These are phyloP conservation scores for Tachina lurida DNA, from an alignment of 2,888 invertebrate genomes.

Conservation along the genomic window DNA sequence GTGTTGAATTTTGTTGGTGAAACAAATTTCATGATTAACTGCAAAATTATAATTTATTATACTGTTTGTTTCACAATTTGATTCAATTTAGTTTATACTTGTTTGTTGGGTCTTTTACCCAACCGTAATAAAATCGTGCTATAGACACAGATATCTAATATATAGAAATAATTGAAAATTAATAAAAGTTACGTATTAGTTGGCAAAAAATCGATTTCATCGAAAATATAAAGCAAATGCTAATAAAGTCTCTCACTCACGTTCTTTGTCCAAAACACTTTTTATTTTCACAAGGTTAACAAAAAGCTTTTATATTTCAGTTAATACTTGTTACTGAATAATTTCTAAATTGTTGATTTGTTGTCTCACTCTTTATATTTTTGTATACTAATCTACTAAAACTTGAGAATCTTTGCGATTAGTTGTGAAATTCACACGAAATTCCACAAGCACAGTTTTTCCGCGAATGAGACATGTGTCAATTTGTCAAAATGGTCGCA, in stretches of 20 bases:
- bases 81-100: slow-evolving; percentile 39
- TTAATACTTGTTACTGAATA: slow-evolving; percentile 49
- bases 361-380: slow-evolving; percentile 45
- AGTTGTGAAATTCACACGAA: slow-evolving; percentile 68
- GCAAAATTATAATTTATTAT: slow-evolving; percentile 70
- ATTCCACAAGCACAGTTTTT: slow-evolving; percentile 65
- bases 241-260: slow-evolving; percentile 59
- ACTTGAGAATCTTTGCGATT: slow-evolving; percentile 52
- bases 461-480: slow-evolving; percentile 65
- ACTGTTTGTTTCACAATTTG: slow-evolving; percentile 56
- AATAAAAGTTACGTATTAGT: slow-evolving; percentile 62
- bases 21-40: slow-evolving; percentile 83
- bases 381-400: slow-evolving; percentile 36
- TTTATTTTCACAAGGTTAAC: slow-evolving; percentile 61
- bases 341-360: slow-evolving; percentile 53
- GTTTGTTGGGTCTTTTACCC: slow-evolving; percentile 52
- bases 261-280: slow-evolving; percentile 53
- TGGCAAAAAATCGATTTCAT: slow-evolving; percentile 69
- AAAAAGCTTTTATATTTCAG: slow-evolving; percentile 56
- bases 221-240: slow-evolving; percentile 51
- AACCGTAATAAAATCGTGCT: slow-evolving; percentile 37
- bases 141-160: slow-evolving; percentile 37
- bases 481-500: background rate
- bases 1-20: slow-evolving; percentile 78
- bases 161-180: slow-evolving; percentile 41